phyloP scores from a whole-genome alignment of 2,113 vertebrate genomes.

The Cyphomyrus plagiostoma region DNA sequence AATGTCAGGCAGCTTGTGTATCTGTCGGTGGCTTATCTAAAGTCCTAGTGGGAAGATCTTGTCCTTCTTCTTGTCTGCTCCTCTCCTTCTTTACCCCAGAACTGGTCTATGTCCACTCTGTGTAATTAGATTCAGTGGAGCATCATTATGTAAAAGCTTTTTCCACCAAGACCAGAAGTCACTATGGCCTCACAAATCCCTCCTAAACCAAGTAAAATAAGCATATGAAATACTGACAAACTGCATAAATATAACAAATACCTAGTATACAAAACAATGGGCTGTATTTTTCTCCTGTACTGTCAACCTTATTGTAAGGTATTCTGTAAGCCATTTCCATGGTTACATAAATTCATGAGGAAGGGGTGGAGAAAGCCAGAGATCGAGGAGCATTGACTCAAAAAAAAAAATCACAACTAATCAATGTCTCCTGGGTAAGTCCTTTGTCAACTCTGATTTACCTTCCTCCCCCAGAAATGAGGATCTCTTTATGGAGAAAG shows the following conservation, averaged over 20 bases:
- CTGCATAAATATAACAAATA: neutral
- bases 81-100: neutral
- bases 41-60: neutral
- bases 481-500: neutral
- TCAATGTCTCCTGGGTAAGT: neutral
- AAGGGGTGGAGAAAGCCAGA: neutral
- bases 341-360: slow-evolving; percentile 7
- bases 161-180: neutral
- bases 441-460: slow-evolving; percentile 12
- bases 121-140: neutral
- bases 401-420: neutral
- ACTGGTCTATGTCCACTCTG: neutral
- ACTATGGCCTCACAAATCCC: neutral
- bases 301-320: neutral
- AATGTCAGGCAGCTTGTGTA: neutral
- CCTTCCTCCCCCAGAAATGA: neutral
- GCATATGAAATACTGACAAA: neutral
- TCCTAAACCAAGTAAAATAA: neutral
- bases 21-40: neutral
- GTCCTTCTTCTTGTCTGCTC: neutral
- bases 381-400: neutral
- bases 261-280: neutral
- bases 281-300: neutral
- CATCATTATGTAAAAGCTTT: neutral
- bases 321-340: slow-evolving; percentile 4